Base-by-base conservation (phyloP, 1,140 invertebrate species). In the Calosoma granatense region DNA sequence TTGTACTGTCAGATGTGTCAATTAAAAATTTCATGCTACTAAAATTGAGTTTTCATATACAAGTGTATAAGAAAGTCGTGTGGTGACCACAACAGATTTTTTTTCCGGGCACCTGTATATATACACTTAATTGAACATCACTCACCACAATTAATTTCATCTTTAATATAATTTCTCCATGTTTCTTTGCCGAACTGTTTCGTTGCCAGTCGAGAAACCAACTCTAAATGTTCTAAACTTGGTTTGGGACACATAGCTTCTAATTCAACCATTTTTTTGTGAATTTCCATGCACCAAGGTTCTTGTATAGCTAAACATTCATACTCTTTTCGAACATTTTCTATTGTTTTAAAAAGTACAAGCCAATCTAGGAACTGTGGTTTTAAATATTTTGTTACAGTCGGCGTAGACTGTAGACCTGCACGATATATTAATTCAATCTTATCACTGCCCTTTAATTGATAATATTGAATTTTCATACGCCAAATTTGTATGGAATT, bases 361-460 rank as follows among this genome's bases (percentile, higher is more conserved):
- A 47, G 6, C 41, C 41, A 47, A 17, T 47, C 41, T 17, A 47
- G 41, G 17, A 47, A 47, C 15, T 47, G 41, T 47, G 41, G 41
- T 47, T 17, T 9, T 47, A 47, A 17, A 4, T 12, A 12, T 17
- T 12, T 47, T 4, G 17, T 12, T 12, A 47, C 17, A 11, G 41
- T 47, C 6, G 41, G 9, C 9, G 41, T 12, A 47, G 4, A 47
- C 17, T 9, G 3, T 47, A 47, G 17, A 11, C 41, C 41, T 4
- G 9, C 17, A 12, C 41, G 9, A 47, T 12, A 47, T 11, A 47
- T 17, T 4, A 17, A 9, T 47, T 47, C 41, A 3, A 47, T 17
- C 17, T 47, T 6, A 47, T 47, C 41, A 17, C 17, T 47, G 6
- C 15, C 17, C 17, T 47, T 47, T 17, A 47, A 11, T 47, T 47